Evolutionary conservation across 2,888 invertebrate species (phyloP).

Genomic region (Eupithecia subumbrata): DNA sequence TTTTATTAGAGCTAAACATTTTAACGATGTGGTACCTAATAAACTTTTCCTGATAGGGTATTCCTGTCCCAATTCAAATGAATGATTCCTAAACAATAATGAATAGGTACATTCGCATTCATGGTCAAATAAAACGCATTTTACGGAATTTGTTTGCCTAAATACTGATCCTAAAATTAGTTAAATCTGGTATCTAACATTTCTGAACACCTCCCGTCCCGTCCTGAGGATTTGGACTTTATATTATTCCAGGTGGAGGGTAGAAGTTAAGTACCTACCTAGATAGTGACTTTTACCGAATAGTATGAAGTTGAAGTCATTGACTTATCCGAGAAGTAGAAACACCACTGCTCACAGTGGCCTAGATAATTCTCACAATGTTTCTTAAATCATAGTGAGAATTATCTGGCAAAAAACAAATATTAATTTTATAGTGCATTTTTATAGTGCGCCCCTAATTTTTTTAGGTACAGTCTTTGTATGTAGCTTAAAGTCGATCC

Average conservation of each 20-base stretch:
- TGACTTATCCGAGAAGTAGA: neutral
- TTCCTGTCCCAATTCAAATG: neutral
- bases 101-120: too few relatives aligned
- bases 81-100: too few relatives aligned
- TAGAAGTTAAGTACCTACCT: neutral
- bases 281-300: neutral
- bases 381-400: neutral
- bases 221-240: neutral
- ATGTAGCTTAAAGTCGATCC: conserved; percentile 21
- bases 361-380: too few relatives aligned
- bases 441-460: conserved; percentile 1
- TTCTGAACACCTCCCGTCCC: neutral
- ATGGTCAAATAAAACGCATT: too few relatives aligned
- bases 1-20: neutral
- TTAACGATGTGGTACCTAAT: neutral
- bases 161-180: neutral
- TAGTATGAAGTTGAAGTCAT: neutral
- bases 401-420: neutral
- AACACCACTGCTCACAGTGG: neutral
- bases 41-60: neutral
- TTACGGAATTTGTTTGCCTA: too few relatives aligned
- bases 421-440: neutral
- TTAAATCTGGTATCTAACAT: neutral
- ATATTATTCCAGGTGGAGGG: neutral
- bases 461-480: conserved; percentile 20